Conservation (phyloP, 2,888 invertebrate genomes). For the Drosophila sordidula region DNA sequence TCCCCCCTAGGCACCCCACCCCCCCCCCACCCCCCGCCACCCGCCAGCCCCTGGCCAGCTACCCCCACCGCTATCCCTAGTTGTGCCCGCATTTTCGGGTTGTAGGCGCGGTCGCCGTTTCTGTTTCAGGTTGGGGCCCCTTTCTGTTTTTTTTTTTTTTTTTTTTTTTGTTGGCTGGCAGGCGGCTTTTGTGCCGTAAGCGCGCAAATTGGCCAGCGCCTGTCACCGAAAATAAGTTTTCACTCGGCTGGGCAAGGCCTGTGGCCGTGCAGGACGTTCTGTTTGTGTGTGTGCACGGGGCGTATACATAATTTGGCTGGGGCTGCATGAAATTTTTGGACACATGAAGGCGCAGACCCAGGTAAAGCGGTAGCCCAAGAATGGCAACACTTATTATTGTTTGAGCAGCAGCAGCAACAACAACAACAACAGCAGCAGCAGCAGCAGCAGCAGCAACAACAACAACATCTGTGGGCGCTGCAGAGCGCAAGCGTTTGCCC, state of each 20-base stretch:
- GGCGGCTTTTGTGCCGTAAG: constrained; percentile 64
- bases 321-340: constrained; percentile 69
- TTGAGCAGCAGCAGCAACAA: constrained; percentile 59
- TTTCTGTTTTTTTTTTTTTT: constrained; percentile 21
- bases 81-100: constrained; percentile 4
- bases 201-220: constrained; percentile 74
- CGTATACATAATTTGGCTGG: constrained; percentile 78
- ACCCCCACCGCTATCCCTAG: not conserved
- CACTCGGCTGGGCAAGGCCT: constrained; percentile 45
- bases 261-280: constrained; percentile 14
- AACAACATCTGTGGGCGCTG: constrained; percentile 48
- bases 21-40: too few species aligned
- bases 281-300: constrained; percentile 46
- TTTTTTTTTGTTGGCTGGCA: constrained; percentile 19
- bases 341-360: constrained; percentile 47
- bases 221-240: constrained; percentile 67
- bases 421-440: constrained; percentile 11
- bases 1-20: too few species aligned
- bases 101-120: constrained; percentile 40
- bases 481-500: constrained; percentile 85
- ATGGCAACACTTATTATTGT: constrained; percentile 82
- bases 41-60: not conserved
- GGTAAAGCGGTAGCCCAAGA: constrained; percentile 60
- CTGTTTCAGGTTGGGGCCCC: constrained; percentile 6
- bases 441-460: constrained; percentile 9